Conservation (phyloP, 2,888 invertebrate genomes). For the Alitta virens region DNA sequence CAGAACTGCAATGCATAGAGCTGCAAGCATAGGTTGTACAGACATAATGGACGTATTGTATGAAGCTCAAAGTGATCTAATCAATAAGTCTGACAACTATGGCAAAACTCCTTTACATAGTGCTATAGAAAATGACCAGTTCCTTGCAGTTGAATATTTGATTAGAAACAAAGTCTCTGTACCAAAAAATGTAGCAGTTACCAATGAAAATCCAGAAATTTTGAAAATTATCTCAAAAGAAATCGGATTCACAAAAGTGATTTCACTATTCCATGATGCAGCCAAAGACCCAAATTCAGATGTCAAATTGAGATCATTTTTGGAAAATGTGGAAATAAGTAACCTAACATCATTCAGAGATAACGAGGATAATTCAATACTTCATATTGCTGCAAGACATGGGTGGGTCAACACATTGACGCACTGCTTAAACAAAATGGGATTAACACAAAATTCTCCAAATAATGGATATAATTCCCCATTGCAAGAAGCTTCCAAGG, state of each 20-base stretch:
- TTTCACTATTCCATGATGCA: too few relatives aligned
- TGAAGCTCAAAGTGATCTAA: not conserved
- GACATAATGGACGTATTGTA: too few relatives aligned
- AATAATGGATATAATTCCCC: slow-evolving; percentile 43
- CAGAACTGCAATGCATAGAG: too few relatives aligned
- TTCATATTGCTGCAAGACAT: slow-evolving; percentile 41
- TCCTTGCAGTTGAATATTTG: too few relatives aligned
- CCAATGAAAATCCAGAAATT: too few relatives aligned
- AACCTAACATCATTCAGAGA: slow-evolving; percentile 31
- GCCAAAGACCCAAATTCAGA: too few relatives aligned
- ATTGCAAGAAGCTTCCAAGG: slow-evolving; percentile 44
- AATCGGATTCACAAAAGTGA: too few relatives aligned
- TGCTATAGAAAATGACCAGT: slow-evolving; percentile 40
- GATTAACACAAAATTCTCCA: slow-evolving; percentile 28
- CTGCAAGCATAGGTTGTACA: too few relatives aligned
- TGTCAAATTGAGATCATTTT: too few relatives aligned
- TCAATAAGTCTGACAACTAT: not conserved
- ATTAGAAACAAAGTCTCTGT: slow-evolving; percentile 34
- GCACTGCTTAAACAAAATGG: slow-evolving; percentile 33
- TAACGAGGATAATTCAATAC: slow-evolving; percentile 34
- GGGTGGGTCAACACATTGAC: slow-evolving; percentile 28
- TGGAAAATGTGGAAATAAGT: too few relatives aligned
- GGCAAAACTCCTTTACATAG: slow-evolving; percentile 38
- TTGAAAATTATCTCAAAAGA: too few relatives aligned
- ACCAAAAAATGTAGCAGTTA: slow-evolving; percentile 30